Base-by-base conservation (phyloP, 1,140 invertebrate species). In the Drosophila tsacasi region DNA sequence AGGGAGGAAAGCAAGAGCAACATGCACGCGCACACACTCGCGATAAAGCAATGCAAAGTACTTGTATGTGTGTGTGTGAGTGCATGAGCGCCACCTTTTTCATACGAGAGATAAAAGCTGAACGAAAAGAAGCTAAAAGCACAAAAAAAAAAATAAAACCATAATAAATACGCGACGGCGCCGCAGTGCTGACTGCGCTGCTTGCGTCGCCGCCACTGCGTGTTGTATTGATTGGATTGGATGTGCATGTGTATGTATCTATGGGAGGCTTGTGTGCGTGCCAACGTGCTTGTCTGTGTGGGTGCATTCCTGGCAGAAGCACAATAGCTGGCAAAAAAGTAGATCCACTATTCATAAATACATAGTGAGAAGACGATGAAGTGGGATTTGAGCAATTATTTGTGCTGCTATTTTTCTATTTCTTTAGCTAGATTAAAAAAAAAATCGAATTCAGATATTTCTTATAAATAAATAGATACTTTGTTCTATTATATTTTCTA, bases 51-150 rank as follows among this genome's bases (percentile, higher is more conserved):
- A 37, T 40, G 27, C 47, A 32, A 35, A 39, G 59, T 62, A 44
- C 50, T 27, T 54, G 10, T 60, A 25, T 21, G 30, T 30, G 55
- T 27, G 19, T 37, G 44, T 27, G 40, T 30, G 35, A 69, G 37
- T 69, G 67, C 67, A 69, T 54, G 37, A 67, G 74, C 59, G 73
- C 55, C 72, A 63, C 78, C 57, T 78, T 72, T 57, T 69, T 50
- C 61, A 47, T 35, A 27, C 25, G 50, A 67, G 40, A 55, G 10
- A 64, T 71, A 62, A 62, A 66, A 65, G 49, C 27, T 57, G 46
- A 72, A 65, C 17, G 19, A 44, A 54, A 73, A 62, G 37, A 72
- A 35, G 66, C n/a, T 55, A 35, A 57, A 55, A 44, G 37, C 46
- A 61, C 15, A 55, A 39, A 52, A 69, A 65, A 40, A 65, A 30